A percentile compares a stretch with the other conserved stretches of the same genome.
phyloP scores from a whole-genome alignment of 2,888 invertebrate genomes.

The Drosophila kanekoi region DNA sequence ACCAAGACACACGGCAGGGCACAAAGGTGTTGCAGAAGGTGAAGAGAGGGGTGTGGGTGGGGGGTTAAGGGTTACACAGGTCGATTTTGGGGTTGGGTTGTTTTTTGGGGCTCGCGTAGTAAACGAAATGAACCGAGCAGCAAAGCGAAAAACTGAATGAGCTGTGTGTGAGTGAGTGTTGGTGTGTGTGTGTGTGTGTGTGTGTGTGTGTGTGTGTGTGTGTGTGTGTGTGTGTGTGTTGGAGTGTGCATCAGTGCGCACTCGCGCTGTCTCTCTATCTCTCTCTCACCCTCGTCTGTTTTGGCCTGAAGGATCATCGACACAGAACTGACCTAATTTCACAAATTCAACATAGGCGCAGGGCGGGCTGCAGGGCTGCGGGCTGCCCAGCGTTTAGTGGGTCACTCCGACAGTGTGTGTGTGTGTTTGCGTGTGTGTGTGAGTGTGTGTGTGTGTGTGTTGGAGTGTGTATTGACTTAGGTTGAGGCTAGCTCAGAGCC shows the following conservation, averaged over 20 bases:
- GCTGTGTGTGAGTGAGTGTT: slow-evolving; percentile 30
- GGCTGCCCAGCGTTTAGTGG: slow-evolving; percentile 61
- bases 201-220: slow-evolving; percentile 25
- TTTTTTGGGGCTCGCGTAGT: slow-evolving; percentile 40
- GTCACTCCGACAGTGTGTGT: slow-evolving; percentile 67
- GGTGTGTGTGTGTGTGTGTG: slow-evolving; percentile 24
- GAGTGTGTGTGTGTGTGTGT: neutral
- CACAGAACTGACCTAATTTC: slow-evolving; percentile 86
- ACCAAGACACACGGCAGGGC: slow-evolving; percentile 33
- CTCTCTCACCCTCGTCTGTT: slow-evolving; percentile 41
- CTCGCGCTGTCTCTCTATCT: slow-evolving; percentile 59
- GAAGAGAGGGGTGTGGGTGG: neutral
- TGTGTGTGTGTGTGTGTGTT: slow-evolving; percentile 22
- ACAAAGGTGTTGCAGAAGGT: slow-evolving; percentile 18
- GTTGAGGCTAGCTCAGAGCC: slow-evolving; percentile 23
- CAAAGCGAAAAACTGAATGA: slow-evolving; percentile 62
- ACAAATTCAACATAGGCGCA: slow-evolving; percentile 82
- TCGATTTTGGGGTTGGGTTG: slow-evolving; percentile 20
- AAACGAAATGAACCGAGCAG: slow-evolving; percentile 69
- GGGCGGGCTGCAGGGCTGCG: slow-evolving; percentile 47
- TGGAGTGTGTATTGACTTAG: slow-evolving; percentile 41
- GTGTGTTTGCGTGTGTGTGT: neutral
- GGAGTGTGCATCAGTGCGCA: slow-evolving; percentile 66
- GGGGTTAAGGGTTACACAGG: slow-evolving; percentile 12
- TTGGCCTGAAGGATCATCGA: slow-evolving; percentile 84